Conservation (phyloP, 2,888 invertebrate genomes). For the Entomobrya multifasciata region DNA sequence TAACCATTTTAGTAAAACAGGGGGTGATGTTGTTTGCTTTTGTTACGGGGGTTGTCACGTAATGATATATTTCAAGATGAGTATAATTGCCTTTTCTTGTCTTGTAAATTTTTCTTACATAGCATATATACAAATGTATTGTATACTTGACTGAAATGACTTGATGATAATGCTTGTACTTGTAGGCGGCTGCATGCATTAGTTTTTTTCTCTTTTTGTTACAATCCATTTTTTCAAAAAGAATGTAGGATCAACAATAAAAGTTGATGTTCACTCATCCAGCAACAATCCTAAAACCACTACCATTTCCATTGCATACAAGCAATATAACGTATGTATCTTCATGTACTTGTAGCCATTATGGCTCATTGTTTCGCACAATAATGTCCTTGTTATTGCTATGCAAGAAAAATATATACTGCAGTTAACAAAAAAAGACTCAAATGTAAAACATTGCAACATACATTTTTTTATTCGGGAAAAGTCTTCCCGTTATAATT, state of each 20-base stretch:
- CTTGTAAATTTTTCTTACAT: no score
- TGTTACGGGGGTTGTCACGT: no score
- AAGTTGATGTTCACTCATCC: conserved; percentile 11
- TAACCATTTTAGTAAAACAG: no score
- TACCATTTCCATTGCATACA: background rate
- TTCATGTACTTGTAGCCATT: background rate
- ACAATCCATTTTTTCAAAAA: no score
- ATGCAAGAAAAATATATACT: background rate
- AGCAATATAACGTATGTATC: background rate
- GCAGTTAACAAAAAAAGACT: background rate
- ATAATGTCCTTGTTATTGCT: background rate
- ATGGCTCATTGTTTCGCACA: background rate
- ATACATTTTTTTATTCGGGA: conserved; percentile 4
- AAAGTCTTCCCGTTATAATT: conserved; percentile 40
- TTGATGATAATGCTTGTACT: no score
- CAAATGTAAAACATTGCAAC: background rate
- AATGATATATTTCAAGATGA: no score
- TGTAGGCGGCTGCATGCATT: no score
- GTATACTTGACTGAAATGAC: background rate
- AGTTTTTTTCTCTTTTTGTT: no score
- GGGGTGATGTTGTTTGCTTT: no score
- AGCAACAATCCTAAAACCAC: background rate
- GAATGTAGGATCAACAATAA: background rate
- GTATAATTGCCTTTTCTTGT: no score
- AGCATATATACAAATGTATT: background rate